Evolutionary conservation across 2,113 vertebrate species (phyloP).

Genomic region (Pogonocichla stellata): DNA sequence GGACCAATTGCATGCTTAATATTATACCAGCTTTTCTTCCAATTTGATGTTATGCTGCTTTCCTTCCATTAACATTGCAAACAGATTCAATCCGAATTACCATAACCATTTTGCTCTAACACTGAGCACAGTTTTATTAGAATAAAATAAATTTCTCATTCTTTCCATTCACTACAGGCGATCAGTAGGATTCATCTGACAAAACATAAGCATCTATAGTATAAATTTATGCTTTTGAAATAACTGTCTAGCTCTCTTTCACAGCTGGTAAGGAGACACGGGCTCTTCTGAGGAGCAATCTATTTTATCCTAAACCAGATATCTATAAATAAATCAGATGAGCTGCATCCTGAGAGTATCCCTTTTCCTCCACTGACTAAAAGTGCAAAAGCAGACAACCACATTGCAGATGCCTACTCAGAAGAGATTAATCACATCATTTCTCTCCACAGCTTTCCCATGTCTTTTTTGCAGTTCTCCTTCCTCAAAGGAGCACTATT

Average conservation of each 20-base stretch:
- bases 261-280: neutral
- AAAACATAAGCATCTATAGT: neutral
- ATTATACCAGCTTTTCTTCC: neutral
- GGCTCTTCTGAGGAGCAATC: neutral
- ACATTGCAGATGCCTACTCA: neutral
- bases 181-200: neutral
- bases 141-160: neutral
- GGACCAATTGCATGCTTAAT: neutral
- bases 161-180: neutral
- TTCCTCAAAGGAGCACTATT: neutral
- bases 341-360: neutral
- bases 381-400: neutral
- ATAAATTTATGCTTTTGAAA: neutral
- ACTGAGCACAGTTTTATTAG: neutral
- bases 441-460: neutral
- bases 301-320: neutral
- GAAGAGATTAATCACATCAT: neutral
- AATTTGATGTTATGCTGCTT: accelerated
- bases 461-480: neutral
- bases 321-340: neutral
- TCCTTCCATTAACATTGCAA: neutral
- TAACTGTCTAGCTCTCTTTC: neutral
- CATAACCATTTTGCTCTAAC: neutral
- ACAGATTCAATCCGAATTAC: neutral
- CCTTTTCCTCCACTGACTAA: neutral